These are phyloP conservation scores for Climacteris rufus DNA, from an alignment of 2,113 vertebrate species.

Conservation along the genomic window DNA sequence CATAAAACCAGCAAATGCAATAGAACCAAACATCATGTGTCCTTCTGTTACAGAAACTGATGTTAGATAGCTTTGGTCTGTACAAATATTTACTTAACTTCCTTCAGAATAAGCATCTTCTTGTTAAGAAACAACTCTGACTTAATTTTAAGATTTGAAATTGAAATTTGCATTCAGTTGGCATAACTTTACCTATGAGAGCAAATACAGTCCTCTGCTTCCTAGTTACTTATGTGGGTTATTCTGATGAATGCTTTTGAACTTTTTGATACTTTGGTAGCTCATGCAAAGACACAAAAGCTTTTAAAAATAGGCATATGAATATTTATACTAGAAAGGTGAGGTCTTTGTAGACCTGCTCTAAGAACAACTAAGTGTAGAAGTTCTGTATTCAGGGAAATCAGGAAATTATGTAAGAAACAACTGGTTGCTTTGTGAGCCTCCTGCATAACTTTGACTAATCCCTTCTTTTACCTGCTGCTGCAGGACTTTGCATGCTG, in stretches of 20 bases:
- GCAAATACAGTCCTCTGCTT: background rate
- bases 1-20: background rate
- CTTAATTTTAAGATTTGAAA: background rate
- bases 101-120: background rate
- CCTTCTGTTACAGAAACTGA: conserved; percentile 29
- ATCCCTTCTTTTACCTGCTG: background rate
- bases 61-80: background rate
- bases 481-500: background rate
- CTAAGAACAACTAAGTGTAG: background rate
- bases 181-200: background rate
- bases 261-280: background rate
- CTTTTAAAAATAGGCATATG: background rate
- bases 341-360: background rate
- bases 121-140: background rate
- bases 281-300: conserved; percentile 1
- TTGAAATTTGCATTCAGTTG: background rate
- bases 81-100: background rate
- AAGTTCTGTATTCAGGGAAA: background rate
- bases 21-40: background rate
- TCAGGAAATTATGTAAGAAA: background rate
- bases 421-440: background rate
- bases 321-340: background rate
- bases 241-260: background rate
- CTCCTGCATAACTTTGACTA: background rate
- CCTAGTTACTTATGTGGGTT: background rate